Evolutionary conservation across 2,888 invertebrate species (phyloP), one percentile per base, ranked within the genome.

Genomic region (Argynnis bischoffii): DNA sequence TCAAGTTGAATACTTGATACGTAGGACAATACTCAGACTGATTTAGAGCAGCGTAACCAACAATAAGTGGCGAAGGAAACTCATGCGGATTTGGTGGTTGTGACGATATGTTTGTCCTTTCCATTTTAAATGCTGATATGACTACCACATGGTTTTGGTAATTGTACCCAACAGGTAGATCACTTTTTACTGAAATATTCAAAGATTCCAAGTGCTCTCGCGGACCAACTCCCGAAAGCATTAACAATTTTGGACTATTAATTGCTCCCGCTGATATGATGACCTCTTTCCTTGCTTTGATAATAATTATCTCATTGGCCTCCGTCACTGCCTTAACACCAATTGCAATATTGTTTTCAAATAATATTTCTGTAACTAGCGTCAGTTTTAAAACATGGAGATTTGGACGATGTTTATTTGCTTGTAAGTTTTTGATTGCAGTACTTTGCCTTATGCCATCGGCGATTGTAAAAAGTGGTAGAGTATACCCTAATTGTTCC

Each of bases 91-190:
- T 67, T 5, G 71, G 71, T 1, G 78, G 74, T 6, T 74, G 63
- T 3, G 65, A 47, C 0, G 93, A 90, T 4, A 89, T 84, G 0
- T 94, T 94, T 3, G 76, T 67, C 15, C 73, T 61, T 41, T 77
- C 74, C 63, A 78, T 72, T 64, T 74, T 73, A 26, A 78, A 69
- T 31, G 69, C 31, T 1, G 79, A 31, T 13, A 76, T 31, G 4
- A 75, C 72, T 5, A 67, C 41, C 35, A 74, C 50, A n/a, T 84
- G 85, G 56, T 85, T 82, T 21, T 82, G 81, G 3, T 75, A 75
- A 66, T 83, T 83, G 51, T 77, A 50, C 1, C 85, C 85, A 6
- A 85, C 83, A 0, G 84, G 82, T 13, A 83, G 71, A 72, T 86
- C 77, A 14, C 73, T 75, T 47, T 76, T 70, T 0, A 83, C 77